These are phyloP conservation scores for Petrocephalus zakoni DNA, from an alignment of 2,113 vertebrate genomes.

Conservation along the genomic window DNA sequence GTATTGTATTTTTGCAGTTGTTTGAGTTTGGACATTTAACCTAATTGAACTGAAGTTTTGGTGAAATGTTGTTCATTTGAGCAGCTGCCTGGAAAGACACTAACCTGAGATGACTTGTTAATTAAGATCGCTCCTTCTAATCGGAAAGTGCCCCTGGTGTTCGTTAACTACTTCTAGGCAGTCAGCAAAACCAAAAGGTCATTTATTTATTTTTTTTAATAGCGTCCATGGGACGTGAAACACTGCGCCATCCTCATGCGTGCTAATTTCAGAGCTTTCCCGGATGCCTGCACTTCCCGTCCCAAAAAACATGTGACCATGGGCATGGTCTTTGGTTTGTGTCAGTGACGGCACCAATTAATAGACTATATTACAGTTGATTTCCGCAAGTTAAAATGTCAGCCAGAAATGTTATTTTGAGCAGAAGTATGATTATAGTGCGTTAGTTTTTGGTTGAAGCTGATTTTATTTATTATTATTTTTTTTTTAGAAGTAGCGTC, in stretches of 20 bases:
- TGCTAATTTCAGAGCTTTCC: not conserved
- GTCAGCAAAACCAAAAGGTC: conserved; percentile 61
- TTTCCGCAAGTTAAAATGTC: not conserved
- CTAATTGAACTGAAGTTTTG: conserved; percentile 51
- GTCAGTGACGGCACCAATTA: not conserved
- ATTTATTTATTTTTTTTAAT: conserved; percentile 45
- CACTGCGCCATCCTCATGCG: not conserved
- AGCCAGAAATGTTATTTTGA: not conserved
- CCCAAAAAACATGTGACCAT: not conserved
- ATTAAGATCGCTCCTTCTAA: conserved; percentile 62
- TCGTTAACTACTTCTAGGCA: conserved; percentile 59
- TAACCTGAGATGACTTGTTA: conserved; percentile 39
- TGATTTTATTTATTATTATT: not conserved
- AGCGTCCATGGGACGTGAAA: conserved; percentile 32
- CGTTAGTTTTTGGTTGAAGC: not conserved
- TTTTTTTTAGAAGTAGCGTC: not conserved
- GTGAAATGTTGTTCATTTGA: conserved; percentile 61
- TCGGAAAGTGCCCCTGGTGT: conserved; percentile 59
- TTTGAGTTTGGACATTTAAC: conserved; percentile 33
- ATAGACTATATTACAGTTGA: not conserved
- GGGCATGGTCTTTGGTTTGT: not conserved
- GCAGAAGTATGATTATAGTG: not conserved
- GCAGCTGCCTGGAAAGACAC: conserved; percentile 41
- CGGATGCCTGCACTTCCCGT: not conserved
- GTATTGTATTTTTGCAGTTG: conserved; percentile 20